Evolutionary conservation across 1,140 invertebrate genomes (phyloP), one percentile per base, ranked within the genome.

Genomic region (Zaprionus vittiger): DNA sequence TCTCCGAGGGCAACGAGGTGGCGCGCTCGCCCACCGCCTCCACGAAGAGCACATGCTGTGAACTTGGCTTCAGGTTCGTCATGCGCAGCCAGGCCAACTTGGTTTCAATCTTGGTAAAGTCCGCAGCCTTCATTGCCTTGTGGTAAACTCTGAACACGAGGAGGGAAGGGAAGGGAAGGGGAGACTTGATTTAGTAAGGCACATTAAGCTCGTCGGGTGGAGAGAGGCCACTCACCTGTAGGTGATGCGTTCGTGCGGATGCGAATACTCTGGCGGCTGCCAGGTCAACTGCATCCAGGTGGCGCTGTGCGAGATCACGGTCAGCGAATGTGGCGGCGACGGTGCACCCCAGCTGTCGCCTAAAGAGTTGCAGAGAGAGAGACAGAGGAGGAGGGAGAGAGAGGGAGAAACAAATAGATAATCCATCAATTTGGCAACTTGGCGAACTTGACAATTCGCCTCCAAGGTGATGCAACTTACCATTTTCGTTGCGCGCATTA

Each of bases 251-350:
- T 97, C 96, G 34, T 96, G 95, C 0, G 96, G 96, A 91, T 96
- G 95, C 47, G 95, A 95, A 92, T 96, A 96, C 91, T 96, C 95
- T 1, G 97, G 96, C 15, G 96, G 96, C 85, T 97, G 96, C 97
- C 97, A 97, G 31, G 94, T 94, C 37, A 97, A 94, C 7, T 96
- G 96, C 61, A 97, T 95, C 94, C 95, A 97, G 11, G 96, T 96
- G 26, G 96, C 96, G 59, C 96, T 96, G 77, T 96, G 96, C 61
- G 94, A 95, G 2, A 95, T 95, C n/a, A 97, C 95, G 4, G 96
- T 94, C 20, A 97, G 91, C 1, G 95, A 96, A 87, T 97, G 96
- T 0, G 96, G 97, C 0, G 96, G 95, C 2, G 96, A 97, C 4
- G 96, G 95, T 2, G 96, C 95, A 6, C 94, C 96, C 31, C 94